Percentiles rank a stretch among this genome's conserved stretches.
phyloP scores from a whole-genome alignment of 2,888 invertebrate genomes.

The Germaria angustata region DNA sequence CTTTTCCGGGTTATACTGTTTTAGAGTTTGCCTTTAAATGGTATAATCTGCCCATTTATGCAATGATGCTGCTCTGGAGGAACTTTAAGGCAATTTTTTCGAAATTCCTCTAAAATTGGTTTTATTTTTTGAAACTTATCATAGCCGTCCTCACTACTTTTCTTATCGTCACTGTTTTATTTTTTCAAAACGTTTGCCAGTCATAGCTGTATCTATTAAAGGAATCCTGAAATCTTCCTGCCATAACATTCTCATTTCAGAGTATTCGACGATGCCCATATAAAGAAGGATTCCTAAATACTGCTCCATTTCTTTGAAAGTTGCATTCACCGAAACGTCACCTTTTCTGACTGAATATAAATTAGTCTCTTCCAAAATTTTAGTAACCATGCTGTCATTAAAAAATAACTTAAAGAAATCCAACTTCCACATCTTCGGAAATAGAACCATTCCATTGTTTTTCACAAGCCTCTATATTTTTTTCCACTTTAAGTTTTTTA shows the following conservation, averaged over 20 bases:
- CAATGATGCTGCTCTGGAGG: conserved; percentile 36
- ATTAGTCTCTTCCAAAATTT: too few species aligned
- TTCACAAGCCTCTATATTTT: background rate
- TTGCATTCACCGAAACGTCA: too few species aligned
- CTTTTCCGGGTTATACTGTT: too few species aligned
- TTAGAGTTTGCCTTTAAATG: conserved; percentile 23
- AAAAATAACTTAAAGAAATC: too few species aligned
- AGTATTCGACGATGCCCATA: too few species aligned
- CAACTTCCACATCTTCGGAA: background rate
- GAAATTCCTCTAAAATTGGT: conserved; percentile 10
- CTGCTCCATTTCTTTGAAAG: too few species aligned
- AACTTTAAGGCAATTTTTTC: conserved; percentile 26
- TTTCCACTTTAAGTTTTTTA: background rate
- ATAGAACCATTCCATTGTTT: background rate
- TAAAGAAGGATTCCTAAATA: too few species aligned
- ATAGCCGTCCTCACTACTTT: conserved; percentile 14
- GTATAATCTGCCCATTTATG: conserved; percentile 37
- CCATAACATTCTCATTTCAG: conserved; percentile 13
- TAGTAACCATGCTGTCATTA: too few species aligned
- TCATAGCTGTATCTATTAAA: conserved; percentile 3
- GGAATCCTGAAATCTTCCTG: background rate
- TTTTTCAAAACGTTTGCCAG: conserved; percentile 17
- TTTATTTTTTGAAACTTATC: conserved; percentile 14
- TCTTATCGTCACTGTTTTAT: conserved; percentile 1
- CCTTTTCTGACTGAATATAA: too few species aligned